A percentile compares a stretch with the other conserved stretches of the same genome.
phyloP scores from a whole-genome alignment of 2,888 invertebrate species.

The Drosophila meridionalis region DNA sequence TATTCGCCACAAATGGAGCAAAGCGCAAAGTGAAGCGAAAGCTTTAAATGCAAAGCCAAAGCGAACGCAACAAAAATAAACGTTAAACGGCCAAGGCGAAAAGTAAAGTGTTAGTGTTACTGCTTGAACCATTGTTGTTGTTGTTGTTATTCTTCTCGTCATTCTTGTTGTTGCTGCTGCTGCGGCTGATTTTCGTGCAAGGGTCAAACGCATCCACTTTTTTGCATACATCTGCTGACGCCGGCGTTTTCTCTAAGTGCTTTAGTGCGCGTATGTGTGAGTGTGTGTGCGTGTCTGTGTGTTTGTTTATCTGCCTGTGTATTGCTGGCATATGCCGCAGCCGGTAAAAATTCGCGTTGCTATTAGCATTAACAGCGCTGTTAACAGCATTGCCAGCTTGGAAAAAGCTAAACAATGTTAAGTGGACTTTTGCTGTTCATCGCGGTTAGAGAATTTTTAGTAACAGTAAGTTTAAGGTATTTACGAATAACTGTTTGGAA shows the following conservation, averaged over 20 bases:
- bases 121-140: constrained; percentile 1
- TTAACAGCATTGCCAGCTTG: constrained; percentile 55
- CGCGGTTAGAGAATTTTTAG: constrained; percentile 1
- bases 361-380: constrained; percentile 54
- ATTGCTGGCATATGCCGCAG: constrained; percentile 27
- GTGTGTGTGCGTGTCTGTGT: constrained; percentile 4
- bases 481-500: not conserved
- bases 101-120: constrained; percentile 31
- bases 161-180: constrained; percentile 14
- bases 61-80: constrained; percentile 33
- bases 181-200: constrained; percentile 17
- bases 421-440: constrained; percentile 3
- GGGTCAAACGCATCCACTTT: constrained; percentile 26
- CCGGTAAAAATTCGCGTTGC: constrained; percentile 51
- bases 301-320: constrained; percentile 50
- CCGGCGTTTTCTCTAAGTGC: constrained; percentile 50
- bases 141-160: constrained; percentile 3
- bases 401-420: constrained; percentile 24
- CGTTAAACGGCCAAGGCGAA: constrained; percentile 34
- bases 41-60: constrained; percentile 61
- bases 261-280: constrained; percentile 11
- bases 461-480: not conserved
- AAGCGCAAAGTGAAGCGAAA: constrained; percentile 37
- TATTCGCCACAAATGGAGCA: constrained; percentile 27
- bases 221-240: constrained; percentile 33